phyloP scores from a whole-genome alignment of 2,113 vertebrate species.

The Lethenteron reissneri region DNA sequence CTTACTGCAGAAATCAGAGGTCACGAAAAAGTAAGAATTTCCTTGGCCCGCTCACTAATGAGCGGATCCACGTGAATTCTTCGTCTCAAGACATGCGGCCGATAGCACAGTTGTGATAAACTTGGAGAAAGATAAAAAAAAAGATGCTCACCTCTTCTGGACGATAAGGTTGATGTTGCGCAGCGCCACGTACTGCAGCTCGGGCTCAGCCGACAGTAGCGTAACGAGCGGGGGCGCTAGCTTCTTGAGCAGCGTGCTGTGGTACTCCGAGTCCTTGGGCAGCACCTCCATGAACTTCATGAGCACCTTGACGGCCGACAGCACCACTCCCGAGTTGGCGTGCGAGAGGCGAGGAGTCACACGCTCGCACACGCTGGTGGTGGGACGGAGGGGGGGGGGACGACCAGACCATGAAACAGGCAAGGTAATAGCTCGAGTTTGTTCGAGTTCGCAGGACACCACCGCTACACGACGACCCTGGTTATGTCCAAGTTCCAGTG shows the following conservation, averaged over 20 bases:
- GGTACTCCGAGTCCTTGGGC: constrained; percentile 88
- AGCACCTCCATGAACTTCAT: constrained; percentile 97
- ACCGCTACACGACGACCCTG: too few species aligned
- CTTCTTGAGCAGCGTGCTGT: constrained; percentile 89
- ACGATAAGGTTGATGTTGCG: constrained; percentile 97
- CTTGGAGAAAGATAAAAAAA: too few species aligned
- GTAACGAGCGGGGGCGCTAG: constrained; percentile 81
- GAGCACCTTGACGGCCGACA: constrained; percentile 88
- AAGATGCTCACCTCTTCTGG: constrained; percentile 54
- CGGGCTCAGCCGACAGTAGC: constrained; percentile 77
- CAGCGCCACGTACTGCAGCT: constrained; percentile 90
- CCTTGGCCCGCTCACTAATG: too few species aligned
- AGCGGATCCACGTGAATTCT: too few species aligned
- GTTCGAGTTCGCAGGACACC: too few species aligned
- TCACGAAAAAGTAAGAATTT: too few species aligned
- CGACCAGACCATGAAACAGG: background rate
- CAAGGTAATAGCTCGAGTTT: too few species aligned
- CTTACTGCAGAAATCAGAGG: too few species aligned
- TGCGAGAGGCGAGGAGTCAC: constrained; percentile 89
- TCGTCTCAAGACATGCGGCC: too few species aligned
- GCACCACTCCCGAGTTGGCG: constrained; percentile 85
- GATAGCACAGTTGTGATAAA: too few species aligned
- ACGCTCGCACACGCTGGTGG: constrained; percentile 65
- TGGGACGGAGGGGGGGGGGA: constrained; percentile 4
- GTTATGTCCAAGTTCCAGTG: too few species aligned